Evolutionary conservation across 2,113 vertebrate species (phyloP).

Genomic region (Austrofundulus limnaeus): DNA sequence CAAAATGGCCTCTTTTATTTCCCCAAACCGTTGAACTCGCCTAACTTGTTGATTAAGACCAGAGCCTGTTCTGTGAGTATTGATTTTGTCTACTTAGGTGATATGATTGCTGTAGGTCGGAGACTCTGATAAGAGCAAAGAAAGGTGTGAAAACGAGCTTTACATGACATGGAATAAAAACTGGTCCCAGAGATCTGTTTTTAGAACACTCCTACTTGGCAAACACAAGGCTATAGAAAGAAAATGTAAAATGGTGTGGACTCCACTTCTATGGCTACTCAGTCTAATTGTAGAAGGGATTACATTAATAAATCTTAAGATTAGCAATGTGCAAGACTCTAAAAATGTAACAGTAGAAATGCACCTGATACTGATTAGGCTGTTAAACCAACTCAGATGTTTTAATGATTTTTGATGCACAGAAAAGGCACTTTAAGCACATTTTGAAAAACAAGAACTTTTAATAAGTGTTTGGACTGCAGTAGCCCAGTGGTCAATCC

Average conservation of each 20-base stretch:
- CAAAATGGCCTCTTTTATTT: slow-evolving; percentile 39
- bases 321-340: not conserved
- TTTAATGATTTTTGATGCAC: no score
- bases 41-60: slow-evolving; percentile 48
- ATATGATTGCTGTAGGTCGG: slow-evolving; percentile 41
- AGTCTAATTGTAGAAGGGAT: slow-evolving; percentile 25
- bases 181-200: slow-evolving; percentile 48
- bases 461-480: no score
- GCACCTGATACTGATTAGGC: not conserved
- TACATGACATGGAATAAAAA: slow-evolving; percentile 50
- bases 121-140: slow-evolving; percentile 53
- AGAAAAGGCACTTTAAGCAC: no score
- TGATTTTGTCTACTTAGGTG: slow-evolving; percentile 42
- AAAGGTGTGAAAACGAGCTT: slow-evolving; percentile 63
- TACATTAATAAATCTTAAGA: not conserved
- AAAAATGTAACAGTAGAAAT: not conserved
- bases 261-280: slow-evolving; percentile 17
- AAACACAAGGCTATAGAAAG: slow-evolving; percentile 58
- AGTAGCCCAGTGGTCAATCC: no score
- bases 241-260: slow-evolving; percentile 42
- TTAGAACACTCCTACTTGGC: slow-evolving; percentile 62
- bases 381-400: no score
- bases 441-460: no score
- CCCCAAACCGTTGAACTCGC: slow-evolving; percentile 28
- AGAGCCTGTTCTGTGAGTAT: slow-evolving; percentile 25